Evolutionary conservation across 2,113 vertebrate species (phyloP).

Genomic region (Epinephelus lanceolatus): DNA sequence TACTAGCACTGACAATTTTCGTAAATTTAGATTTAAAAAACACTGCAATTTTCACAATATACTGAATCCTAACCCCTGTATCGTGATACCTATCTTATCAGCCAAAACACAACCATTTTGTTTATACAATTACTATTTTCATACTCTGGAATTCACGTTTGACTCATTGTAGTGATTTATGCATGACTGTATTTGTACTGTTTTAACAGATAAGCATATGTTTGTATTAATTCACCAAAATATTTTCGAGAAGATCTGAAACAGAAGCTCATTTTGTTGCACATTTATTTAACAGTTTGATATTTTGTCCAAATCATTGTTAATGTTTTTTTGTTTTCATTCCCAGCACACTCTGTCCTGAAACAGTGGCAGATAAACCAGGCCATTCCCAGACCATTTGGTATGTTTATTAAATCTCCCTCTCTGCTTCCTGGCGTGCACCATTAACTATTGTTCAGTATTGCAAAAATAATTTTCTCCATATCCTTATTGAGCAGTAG

Average conservation of each 20-base stretch:
- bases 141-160: background rate
- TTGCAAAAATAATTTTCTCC: conserved; percentile 72
- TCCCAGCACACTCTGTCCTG: conserved; percentile 15
- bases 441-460: conserved; percentile 73
- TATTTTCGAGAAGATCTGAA: conserved; percentile 8
- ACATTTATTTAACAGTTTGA: conserved; percentile 3
- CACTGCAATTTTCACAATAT: no score
- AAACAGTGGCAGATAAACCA: conserved; percentile 46
- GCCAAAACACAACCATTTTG: no score
- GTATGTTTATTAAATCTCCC: conserved; percentile 60
- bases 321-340: conserved; percentile 8
- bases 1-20: no score
- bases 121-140: background rate
- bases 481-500: conserved; percentile 71
- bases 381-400: conserved; percentile 46
- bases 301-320: conserved; percentile 37
- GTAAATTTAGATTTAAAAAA: no score
- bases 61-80: no score
- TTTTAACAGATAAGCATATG: background rate
- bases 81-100: no score
- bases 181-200: background rate
- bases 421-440: conserved; percentile 50
- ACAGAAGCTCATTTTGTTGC: background rate
- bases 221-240: conserved; percentile 9
- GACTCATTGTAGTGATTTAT: background rate